phyloP scores from a whole-genome alignment of 2,797 vertebrate species.

The Notamacropus eugenii region DNA sequence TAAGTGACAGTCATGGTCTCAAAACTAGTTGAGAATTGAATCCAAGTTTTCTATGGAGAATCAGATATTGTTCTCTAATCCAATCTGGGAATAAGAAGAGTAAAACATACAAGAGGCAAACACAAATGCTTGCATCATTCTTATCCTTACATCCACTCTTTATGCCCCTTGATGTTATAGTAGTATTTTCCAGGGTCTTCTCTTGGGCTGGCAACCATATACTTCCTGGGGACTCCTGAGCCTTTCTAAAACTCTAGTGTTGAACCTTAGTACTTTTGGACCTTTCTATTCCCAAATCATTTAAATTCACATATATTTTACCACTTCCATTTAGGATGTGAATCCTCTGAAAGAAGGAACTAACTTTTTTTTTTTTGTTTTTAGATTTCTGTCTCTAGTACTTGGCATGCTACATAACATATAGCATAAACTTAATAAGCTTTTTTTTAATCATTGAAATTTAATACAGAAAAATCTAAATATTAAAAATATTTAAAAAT shows the following conservation, averaged over 20 bases:
- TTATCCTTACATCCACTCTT: neutral
- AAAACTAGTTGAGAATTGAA: neutral
- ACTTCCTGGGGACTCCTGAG: neutral
- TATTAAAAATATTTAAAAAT: neutral
- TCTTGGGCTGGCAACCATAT: neutral
- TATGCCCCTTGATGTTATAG: neutral
- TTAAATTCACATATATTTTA: neutral
- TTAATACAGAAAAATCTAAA: neutral
- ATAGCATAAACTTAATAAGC: neutral
- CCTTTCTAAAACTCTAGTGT: neutral
- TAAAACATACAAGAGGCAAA: neutral
- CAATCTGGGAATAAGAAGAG: neutral
- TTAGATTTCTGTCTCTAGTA: neutral
- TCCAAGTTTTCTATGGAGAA: neutral
- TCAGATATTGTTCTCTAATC: neutral
- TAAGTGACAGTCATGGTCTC: neutral
- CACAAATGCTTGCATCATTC: neutral
- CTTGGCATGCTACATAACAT: neutral
- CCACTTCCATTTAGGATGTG: neutral
- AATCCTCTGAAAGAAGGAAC: neutral
- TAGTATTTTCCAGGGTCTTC: neutral
- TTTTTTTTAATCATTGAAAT: neutral
- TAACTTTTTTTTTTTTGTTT: neutral
- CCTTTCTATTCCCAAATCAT: neutral
- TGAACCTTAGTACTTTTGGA: neutral